Base-by-base conservation (phyloP, 2,888 invertebrate species). In the Limnephilus marmoratus region DNA sequence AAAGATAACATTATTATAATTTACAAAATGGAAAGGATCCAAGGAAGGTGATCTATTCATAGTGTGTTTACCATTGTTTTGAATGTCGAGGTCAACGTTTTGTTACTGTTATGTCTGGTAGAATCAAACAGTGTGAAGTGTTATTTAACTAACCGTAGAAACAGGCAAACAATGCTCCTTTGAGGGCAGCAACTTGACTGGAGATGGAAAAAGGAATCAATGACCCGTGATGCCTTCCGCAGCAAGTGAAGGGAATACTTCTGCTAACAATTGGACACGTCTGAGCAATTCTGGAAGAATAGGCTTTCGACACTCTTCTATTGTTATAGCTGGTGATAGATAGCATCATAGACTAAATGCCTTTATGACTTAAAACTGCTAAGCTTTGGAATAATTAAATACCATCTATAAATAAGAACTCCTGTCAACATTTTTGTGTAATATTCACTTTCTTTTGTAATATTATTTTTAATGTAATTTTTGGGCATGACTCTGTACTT, bases 71-170 rank as follows among this genome's bases (percentile, higher is more conserved):
- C 85, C 15, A 85, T 45, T 85, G 85, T 85, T 85, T 85, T 85
- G 85, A 85, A 85, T 85, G 85, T 85, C 85, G 85, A 85, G 85
- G 85, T 85, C 85, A 85, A 85, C n/a, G 85, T 5, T 85, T 83
- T 41, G 85, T 41, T 85, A 85, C 85, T 85, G 85, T 85, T 85
- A 85, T 37, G 53, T 68, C 53, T 68, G 18, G 18, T 68, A n/a
- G 41, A 85, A 45, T 41, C 37, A 45, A 85, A 85, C 49, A 45
- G 41, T 85, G 85, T 37, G 18, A 45, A 18, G 85, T 41, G 85
- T 85, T 85, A 41, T 85, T 41, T 41, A 85, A 85, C 85, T 24
- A 45, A 41, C n/a, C 45, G n/a, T 85, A n/a, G 41, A 49, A 85
- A 24, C 85, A 12, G 37, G 24, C 45, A 85, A 9, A 85, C 85